Evolutionary conservation across 2,797 vertebrate genomes (phyloP), one percentile per base, ranked within the genome.

Genomic region (Onychomys torridus): DNA sequence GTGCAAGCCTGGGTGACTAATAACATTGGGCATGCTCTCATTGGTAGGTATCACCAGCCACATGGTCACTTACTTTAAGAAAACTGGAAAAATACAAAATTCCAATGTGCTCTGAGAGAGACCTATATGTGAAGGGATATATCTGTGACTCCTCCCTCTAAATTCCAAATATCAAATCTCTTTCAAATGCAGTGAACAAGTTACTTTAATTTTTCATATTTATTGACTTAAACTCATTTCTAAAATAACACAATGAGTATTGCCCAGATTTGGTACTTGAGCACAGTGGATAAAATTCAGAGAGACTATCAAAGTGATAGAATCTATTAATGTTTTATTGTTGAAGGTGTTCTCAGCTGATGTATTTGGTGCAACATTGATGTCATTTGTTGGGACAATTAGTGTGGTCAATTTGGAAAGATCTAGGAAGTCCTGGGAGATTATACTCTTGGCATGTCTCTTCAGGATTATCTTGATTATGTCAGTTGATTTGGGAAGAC

Each of bases 51-150:
- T 25, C 59, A 10, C 59, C 57, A 95, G 7, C 59, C 63, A 95
- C 19, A 23, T 83, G 92, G 76, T 81, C 40, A 75, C 34, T 55
- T 85, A 86, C 94, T 96, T 97, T 96, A 79, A 86, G 65, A 94
- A 95, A 89, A 61, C 17, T 37, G 37, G 43, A 71, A 90, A 95
- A 97, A 91, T 90, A 75, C 14, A 91, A 91, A 97, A 89, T 25
- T 82, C 19, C 27, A 84, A 1, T 89, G 49, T 84, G 84, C 19
- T 90, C 81, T 82, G 34, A 82, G 23, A 96, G 14, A 96, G n/a
- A 6, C 2, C 57, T 93, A 5, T 40, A 32, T 71, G 2, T 52
- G 61, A 93, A 92, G 6, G 34, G 27, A 90, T 92, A 52, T 1
- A 67, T 59, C 25, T 49, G 17, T 63, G 61, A 77, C 21, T 85